Base-by-base conservation (phyloP, 2,888 invertebrate species). In the Aleiodes leptofemur region DNA sequence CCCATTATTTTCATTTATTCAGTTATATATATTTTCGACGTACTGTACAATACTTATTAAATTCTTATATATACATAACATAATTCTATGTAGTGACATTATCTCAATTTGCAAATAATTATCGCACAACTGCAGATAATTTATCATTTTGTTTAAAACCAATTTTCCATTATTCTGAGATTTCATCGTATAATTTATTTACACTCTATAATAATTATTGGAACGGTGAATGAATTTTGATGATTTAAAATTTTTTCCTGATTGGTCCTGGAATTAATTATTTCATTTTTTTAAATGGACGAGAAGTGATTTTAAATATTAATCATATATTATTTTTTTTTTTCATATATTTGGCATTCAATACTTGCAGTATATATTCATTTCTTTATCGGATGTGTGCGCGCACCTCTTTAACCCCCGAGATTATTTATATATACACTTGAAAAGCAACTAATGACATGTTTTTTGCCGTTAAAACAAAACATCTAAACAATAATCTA, bases 11-110 rank as follows among this genome's bases (percentile, higher is more conserved):
- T 76, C 78, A 72, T 78, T 78, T 79, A 64, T 82, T 76, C 82
- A 68, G 48, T 83, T 84, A 13, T 64, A 64, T 43, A 43, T 43
- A 43, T 84, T 81, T 80, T 83, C 82, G 83, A 84, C 43, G 43
- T 43, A 43, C 83, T 86, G 84, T 86, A 86, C 85, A 86, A 81
- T 74, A 78, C 48, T 80, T 81, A 79, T 80, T 64, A 76, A 81
- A 80, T 77, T 73, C 78, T 73, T 76, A 69, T 83, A 82, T 82
- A 81, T 83, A 83, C 81, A 83, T 81, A 81, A 43, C 79, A 80
- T 81, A 82, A 79, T 64, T 69, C 75, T 81, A 81, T 79, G 80
- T 7, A 76, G 77, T 78, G 75, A 72, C 73, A 77, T 72, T 73
- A 68, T 73, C 76, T 78, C 69, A 34, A 6, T 34, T 34, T 34